Evolutionary conservation across 2,113 vertebrate genomes (phyloP).

Genomic region (Sylvietta virens): DNA sequence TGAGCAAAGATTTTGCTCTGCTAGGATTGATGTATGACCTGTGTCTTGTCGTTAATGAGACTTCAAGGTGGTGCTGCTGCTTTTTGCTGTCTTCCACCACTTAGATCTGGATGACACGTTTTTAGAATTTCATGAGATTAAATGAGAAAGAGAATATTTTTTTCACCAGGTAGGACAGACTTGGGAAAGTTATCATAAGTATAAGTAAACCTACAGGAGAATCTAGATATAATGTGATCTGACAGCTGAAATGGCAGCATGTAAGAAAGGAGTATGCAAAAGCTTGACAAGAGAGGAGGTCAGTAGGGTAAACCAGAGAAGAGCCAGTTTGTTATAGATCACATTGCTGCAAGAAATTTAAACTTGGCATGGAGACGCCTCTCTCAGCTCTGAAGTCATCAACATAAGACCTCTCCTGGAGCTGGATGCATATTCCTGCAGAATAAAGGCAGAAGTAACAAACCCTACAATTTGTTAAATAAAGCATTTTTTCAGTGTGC

Average conservation of each 20-base stretch:
- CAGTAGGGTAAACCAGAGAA: not conserved
- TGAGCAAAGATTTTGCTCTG: not conserved
- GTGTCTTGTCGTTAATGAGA: not conserved
- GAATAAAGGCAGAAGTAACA: not conserved
- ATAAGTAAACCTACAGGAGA: not conserved
- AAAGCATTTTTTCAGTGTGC: not conserved
- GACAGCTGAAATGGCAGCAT: not conserved
- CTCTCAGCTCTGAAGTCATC: not conserved
- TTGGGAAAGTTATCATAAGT: not conserved
- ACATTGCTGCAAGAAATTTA: not conserved
- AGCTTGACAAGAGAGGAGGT: not conserved
- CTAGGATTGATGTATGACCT: not conserved
- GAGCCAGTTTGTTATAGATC: not conserved
- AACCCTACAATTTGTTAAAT: not conserved
- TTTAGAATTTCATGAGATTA: not conserved
- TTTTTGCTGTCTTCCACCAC: not conserved
- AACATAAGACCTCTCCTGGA: not conserved
- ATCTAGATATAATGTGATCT: not conserved
- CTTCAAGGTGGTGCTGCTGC: not conserved
- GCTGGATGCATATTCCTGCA: not conserved
- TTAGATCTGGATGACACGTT: not conserved
- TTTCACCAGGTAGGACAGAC: not conserved
- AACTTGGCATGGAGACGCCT: not conserved
- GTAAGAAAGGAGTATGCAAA: not conserved
- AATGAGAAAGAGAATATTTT: not conserved